Conservation (phyloP, 2,797 vertebrate genomes). For the Danio albolineatus region DNA sequence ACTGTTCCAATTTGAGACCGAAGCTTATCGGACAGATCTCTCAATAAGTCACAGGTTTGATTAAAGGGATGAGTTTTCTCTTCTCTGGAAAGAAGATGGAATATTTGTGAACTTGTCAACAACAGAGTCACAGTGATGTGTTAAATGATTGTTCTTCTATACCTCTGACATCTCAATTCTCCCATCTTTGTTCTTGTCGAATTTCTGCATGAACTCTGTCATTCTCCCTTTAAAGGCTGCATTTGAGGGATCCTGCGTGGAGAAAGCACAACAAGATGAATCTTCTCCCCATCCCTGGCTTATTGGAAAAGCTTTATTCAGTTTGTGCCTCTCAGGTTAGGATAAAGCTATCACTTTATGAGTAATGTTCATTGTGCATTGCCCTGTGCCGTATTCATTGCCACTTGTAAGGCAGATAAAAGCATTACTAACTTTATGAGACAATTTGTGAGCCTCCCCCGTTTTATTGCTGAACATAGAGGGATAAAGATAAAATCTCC, state of each 20-base stretch:
- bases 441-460: conserved; percentile 5
- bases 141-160: conserved; percentile 57
- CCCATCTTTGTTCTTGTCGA: conserved; percentile 95
- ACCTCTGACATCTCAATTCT: conserved; percentile 98
- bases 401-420: conserved; percentile 15
- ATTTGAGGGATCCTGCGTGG: conserved; percentile 83
- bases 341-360: conserved; percentile 3
- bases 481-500: conserved; percentile 25
- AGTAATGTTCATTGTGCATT: not conserved
- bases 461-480: conserved; percentile 26
- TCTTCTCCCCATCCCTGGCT: not conserved
- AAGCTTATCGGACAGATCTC: not conserved
- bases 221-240: conserved; percentile 90
- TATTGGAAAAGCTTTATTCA: conserved; percentile 23
- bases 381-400: conserved; percentile 7
- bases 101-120: conserved; percentile 4
- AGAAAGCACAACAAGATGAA: conserved; percentile 43
- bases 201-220: conserved; percentile 98
- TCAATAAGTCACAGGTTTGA: conserved; percentile 24
- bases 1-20: not conserved
- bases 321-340: not conserved
- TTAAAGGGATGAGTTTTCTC: not conserved
- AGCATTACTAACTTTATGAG: conserved; percentile 28
- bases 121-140: not conserved
- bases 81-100: not conserved